Evolutionary conservation across 2,888 invertebrate species (phyloP), one percentile per base, ranked within the genome.

Genomic region (Synergus itoensis): DNA sequence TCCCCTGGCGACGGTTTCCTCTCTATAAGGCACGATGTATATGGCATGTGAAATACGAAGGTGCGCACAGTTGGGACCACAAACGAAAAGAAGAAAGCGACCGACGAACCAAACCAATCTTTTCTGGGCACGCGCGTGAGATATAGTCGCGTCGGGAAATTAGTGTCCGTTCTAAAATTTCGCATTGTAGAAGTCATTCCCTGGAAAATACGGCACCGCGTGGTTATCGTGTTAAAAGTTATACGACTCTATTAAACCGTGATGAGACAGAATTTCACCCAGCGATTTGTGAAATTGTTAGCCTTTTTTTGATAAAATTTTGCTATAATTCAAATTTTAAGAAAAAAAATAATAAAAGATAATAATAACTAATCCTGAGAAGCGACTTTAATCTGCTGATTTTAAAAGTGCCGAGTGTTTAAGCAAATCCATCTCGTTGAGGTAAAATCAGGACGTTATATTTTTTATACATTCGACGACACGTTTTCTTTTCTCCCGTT

Each of bases 61-160:
- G 76, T 62, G 65, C 57, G 77, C 48, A 76, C 48, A 77, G 82
- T 69, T 77, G 78, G 65, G 76, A 78, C 77, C 76, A 76, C 43
- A 77, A 84, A 80, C 80, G 77, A 77, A 80, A 78, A 79, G 48
- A 77, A 76, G 65, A 80, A 79, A 75, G 62, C 64, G 80, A 65
- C 76, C 77, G 81, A 83, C 83, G 86, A 83, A 83, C 86, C 85
- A 82, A 87, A 88, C 87, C 90, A 90, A 90, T 90, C 89, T 89
- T 88, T 84, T 86, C 84, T 85, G 84, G 88, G 88, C 90, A 89
- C 89, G 89, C 88, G 89, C 90, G 88, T 90, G 89, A 90, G 90
- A 90, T 90, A 90, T 90, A 87, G 88, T 88, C 87, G 89, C 83
- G 88, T 86, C 88, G 89, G 89, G 89, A 90, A 90, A 90, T 90